A percentile compares a stretch with the other conserved stretches of the same genome.
Evolutionary conservation across 2,797 vertebrate species (phyloP).

Genomic region (Leontopithecus rosalia): DNA sequence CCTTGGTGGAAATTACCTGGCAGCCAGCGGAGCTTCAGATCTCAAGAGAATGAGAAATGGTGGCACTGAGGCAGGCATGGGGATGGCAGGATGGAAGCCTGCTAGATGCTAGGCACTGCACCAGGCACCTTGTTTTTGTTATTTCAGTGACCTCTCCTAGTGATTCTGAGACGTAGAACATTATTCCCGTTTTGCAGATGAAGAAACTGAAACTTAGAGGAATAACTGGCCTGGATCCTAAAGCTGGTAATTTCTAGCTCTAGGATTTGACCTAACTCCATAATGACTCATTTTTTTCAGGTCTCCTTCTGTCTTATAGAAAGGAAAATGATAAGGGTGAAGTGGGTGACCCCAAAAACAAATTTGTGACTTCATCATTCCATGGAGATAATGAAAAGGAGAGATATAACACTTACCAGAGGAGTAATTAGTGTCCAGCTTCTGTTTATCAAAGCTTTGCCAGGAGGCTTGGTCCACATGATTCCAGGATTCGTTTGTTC

Average conservation of each 20-base stretch:
- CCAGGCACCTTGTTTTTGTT: background rate
- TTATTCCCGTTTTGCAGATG: background rate
- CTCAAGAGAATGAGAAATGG: background rate
- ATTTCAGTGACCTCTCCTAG: background rate
- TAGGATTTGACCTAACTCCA: background rate
- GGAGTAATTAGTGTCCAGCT: background rate
- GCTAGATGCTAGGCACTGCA: fast-evolving
- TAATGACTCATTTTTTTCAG: background rate
- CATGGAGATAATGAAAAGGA: background rate
- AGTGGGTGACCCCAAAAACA: background rate
- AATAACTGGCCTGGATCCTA: background rate
- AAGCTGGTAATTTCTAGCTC: background rate
- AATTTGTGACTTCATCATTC: background rate
- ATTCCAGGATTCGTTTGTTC: background rate
- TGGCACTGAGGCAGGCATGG: background rate
- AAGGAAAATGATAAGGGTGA: background rate
- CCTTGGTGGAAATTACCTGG: background rate
- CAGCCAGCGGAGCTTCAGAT: background rate
- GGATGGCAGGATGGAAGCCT: background rate
- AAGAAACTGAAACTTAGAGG: background rate
- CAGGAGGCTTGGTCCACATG: fast-evolving
- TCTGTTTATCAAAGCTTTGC: background rate
- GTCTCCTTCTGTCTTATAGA: background rate
- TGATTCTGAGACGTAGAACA: background rate
- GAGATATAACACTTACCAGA: background rate